Base-by-base conservation (phyloP, 2,888 invertebrate species). In the Andrena bucephala region DNA sequence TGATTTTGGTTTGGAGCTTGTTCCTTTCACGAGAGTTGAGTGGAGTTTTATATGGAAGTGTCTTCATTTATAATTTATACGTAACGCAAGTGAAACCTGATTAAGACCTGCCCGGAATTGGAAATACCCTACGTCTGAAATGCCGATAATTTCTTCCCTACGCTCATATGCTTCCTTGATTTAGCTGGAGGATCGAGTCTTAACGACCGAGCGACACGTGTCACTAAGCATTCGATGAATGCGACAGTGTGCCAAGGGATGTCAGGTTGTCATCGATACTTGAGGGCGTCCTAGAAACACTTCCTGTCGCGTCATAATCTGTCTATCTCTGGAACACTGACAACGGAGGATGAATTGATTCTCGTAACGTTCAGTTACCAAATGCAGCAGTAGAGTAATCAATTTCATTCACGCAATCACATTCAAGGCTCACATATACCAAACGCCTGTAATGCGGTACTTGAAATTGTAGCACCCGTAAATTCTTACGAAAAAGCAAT, bases 201-300 rank as follows among this genome's bases (percentile, higher is more conserved):
- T 87, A 89, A 86, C 76, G 79, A 82, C 79, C 74, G 57, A 36
- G 65, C 77, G 75, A 75, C 88, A 83, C 81, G 83, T 74, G 83
- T 76, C 83, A 67, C 62, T 70, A 71, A 80, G 68, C 70, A 75
- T 75, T 83, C 78, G 73, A 77, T 75, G 69, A 78, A 65, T 83
- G 86, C 54, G 85, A 71, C 82, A 74, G 77, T 73, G 83, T 80
- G 62, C 42, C 20, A 68, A 74, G 78, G 71, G 83, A 83, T 67
- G 80, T 73, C 65, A 67, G 80, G 73, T 85, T 78, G 75, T 50
- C 48, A 71, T 62, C 52, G 78, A 73, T 68, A 52, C 74, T 66
- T 50, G 24, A 60, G 81, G 77, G 75, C 33, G 68, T 81, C 70
- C 68, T 69, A 60, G 29, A 95, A 91, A 94, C 93, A 67, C 92